phyloP scores from a whole-genome alignment of 2,888 invertebrate genomes.

The Lydus trimaculatus region DNA sequence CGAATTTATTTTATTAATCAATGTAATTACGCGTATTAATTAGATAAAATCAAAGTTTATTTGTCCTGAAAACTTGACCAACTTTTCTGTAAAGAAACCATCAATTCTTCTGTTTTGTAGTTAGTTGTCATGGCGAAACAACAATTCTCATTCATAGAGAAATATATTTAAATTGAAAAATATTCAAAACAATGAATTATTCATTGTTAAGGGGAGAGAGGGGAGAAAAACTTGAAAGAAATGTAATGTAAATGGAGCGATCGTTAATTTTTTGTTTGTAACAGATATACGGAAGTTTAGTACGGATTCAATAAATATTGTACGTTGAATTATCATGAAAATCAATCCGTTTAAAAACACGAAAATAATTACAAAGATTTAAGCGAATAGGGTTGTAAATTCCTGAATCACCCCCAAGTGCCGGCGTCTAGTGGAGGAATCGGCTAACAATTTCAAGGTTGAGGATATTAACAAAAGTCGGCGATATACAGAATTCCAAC shows the following conservation, averaged over 20 bases:
- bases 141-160: not conserved
- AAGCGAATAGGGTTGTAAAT: not conserved
- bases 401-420: not conserved
- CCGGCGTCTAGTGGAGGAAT: not conserved
- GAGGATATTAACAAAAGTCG: not conserved
- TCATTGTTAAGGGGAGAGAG: conserved; percentile 16
- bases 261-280: conserved; percentile 28
- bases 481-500: not conserved
- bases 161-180: not conserved
- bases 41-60: not conserved
- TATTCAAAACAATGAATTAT: conserved; percentile 24
- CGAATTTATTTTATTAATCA: not conserved
- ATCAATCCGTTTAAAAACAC: not conserved
- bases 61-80: not conserved
- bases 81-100: not conserved
- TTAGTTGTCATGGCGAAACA: not conserved
- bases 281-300: conserved; percentile 22
- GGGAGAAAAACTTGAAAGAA: conserved; percentile 13
- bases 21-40: not conserved
- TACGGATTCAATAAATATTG: not conserved
- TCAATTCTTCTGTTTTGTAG: conserved; percentile 10
- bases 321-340: not conserved
- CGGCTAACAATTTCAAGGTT: not conserved
- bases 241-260: conserved; percentile 30
- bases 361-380: not conserved